Evolutionary conservation across 2,888 invertebrate genomes (phyloP).

Genomic region (Andrena trimmerana): DNA sequence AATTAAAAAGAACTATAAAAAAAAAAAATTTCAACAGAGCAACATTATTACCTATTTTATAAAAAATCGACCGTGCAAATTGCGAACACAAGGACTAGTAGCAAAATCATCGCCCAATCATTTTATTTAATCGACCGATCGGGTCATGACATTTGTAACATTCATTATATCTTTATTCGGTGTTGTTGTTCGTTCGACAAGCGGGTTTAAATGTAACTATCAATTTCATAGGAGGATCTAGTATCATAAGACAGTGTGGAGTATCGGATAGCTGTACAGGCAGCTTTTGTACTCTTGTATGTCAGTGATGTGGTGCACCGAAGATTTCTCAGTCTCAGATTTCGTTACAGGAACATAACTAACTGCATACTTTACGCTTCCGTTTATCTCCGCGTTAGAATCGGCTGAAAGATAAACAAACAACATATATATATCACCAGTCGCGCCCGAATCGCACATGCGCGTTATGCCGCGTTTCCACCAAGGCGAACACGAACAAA

Average conservation of each 20-base stretch:
- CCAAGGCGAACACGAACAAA: too few relatives aligned
- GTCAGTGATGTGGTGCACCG: constrained; percentile 71
- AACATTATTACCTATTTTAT: background rate
- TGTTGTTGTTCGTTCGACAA: background rate
- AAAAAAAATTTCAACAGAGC: constrained; percentile 27
- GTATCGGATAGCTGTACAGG: constrained; percentile 71
- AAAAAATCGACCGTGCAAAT: background rate
- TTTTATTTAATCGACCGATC: constrained; percentile 8
- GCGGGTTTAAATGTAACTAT: constrained; percentile 25
- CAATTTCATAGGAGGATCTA: constrained; percentile 33
- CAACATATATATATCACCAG: background rate
- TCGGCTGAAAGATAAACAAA: constrained; percentile 46
- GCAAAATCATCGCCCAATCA: background rate
- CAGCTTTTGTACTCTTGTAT: constrained; percentile 74
- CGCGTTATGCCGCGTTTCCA: background rate
- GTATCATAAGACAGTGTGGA: constrained; percentile 37
- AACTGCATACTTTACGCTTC: constrained; percentile 65
- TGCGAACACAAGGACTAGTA: background rate
- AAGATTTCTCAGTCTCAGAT: constrained; percentile 59
- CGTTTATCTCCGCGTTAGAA: constrained; percentile 26
- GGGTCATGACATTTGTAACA: background rate
- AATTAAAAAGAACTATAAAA: constrained; percentile 75
- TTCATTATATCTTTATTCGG: constrained; percentile 24
- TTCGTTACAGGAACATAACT: constrained; percentile 67
- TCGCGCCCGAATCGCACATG: background rate